These are phyloP conservation scores for Serilophus lunatus DNA, from an alignment of 2,113 vertebrate genomes.

Conservation along the genomic window DNA sequence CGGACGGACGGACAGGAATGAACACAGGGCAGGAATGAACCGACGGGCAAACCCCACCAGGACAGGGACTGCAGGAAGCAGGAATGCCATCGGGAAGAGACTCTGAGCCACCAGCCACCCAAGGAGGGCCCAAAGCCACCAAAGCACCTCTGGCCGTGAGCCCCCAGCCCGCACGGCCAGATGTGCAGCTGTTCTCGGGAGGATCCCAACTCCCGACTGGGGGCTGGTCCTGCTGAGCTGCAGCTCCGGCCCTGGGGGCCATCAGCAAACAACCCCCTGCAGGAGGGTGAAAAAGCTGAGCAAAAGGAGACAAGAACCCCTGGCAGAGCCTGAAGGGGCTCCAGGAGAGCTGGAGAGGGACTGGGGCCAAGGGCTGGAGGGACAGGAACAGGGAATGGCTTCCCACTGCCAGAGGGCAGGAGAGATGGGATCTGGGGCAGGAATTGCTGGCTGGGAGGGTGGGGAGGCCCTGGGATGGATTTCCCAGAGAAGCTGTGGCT, in stretches of 20 bases:
- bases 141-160: neutral
- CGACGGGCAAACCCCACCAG: neutral
- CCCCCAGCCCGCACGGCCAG: rapidly evolving
- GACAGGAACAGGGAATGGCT: neutral
- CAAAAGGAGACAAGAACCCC: neutral
- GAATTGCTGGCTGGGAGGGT: neutral
- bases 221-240: neutral
- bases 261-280: neutral
- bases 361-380: neutral
- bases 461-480: neutral
- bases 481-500: neutral
- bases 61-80: neutral
- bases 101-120: neutral
- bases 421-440: neutral
- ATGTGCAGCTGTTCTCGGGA: neutral
- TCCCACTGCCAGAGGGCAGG: no score
- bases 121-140: neutral
- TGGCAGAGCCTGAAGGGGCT: neutral
- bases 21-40: neutral
- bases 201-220: rapidly evolving
- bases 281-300: neutral
- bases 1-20: no score
- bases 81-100: rapidly evolving
- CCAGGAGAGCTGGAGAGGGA: neutral
- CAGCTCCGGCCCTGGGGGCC: rapidly evolving